Percentiles rank a stretch among this genome's conserved stretches.
Conservation (phyloP, 2,888 invertebrate species). For the Archips crataeganus region DNA sequence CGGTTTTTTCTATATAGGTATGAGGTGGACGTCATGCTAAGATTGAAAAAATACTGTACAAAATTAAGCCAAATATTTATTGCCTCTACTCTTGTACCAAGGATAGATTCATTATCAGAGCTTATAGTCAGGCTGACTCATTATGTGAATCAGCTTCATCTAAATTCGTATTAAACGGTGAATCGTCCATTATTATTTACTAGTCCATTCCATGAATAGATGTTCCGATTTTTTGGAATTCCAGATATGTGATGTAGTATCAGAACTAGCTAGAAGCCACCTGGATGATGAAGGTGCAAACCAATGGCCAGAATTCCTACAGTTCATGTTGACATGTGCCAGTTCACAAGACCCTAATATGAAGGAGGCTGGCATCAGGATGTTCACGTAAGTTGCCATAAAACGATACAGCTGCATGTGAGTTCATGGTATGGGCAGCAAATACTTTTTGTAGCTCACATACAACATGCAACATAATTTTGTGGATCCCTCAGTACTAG, state of each 20-base stretch:
- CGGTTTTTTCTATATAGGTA: no score
- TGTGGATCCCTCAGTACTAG: slow-evolving; percentile 38
- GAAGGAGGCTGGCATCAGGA: slow-evolving; percentile 96
- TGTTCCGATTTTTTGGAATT: slow-evolving; percentile 42
- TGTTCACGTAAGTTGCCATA: slow-evolving; percentile 91
- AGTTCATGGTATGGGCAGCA: neutral
- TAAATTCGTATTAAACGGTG: neutral
- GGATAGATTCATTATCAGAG: neutral
- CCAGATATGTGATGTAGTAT: slow-evolving; percentile 95
- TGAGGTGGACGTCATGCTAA: neutral
- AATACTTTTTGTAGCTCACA: slow-evolving; percentile 10
- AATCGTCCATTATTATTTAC: slow-evolving; percentile 13
- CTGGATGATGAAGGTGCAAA: slow-evolving; percentile 98
- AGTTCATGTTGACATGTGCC: slow-evolving; percentile 97
- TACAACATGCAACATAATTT: slow-evolving; percentile 35
- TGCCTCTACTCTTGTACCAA: neutral
- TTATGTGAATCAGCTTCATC: slow-evolving; percentile 1
- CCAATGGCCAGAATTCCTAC: slow-evolving; percentile 98
- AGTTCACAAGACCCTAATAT: slow-evolving; percentile 92
- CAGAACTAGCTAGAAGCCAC: slow-evolving; percentile 97
- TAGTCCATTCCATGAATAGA: slow-evolving; percentile 12
- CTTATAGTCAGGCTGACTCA: slow-evolving; percentile 32
- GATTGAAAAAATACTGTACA: neutral
- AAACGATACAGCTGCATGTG: neutral
- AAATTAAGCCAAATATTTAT: neutral